Conservation (phyloP, 30 jellyfish, hydroid and myxozoan genomes). For the Rhopilema esculentum region DNA sequence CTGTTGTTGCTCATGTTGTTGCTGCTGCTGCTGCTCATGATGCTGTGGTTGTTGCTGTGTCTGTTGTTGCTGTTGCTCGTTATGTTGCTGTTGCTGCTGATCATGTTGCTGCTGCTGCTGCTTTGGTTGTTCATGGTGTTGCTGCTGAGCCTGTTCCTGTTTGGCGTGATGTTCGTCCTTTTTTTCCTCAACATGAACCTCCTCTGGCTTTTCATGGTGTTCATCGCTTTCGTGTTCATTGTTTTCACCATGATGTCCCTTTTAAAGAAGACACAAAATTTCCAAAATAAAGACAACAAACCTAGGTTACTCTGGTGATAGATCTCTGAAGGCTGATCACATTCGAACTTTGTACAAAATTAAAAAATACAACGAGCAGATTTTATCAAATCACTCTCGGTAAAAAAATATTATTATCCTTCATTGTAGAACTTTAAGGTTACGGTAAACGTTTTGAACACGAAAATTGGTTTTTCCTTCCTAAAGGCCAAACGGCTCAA, state of each 20-base stretch:
- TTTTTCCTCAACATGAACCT: conserved; percentile 6
- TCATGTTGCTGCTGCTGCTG: conserved; percentile 38
- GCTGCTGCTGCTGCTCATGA: conserved; percentile 1
- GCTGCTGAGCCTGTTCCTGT: conserved; percentile 37
- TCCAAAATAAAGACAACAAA: not conserved
- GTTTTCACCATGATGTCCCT: not conserved
- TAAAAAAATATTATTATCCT: no score
- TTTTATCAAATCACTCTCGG: no score
- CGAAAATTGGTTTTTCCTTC: no score
- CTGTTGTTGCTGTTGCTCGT: conserved; percentile 29
- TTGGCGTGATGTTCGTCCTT: conserved; percentile 7
- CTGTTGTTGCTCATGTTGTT: conserved; percentile 29
- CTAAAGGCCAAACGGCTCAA: no score
- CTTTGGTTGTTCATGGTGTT: conserved; percentile 16
- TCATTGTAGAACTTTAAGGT: no score
- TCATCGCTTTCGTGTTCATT: not conserved
- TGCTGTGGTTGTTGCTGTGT: conserved; percentile 48
- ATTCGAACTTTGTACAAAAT: no score
- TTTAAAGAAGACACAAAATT: no score
- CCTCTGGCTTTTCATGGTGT: conserved; percentile 38
- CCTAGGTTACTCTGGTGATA: no score
- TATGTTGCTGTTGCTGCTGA: conserved; percentile 60
- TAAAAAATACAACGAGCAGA: no score
- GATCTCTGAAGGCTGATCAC: not conserved
- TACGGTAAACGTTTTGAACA: no score